Conservation (phyloP, 2,113 vertebrate species). For the Stomatorhinus ivindoensis region DNA sequence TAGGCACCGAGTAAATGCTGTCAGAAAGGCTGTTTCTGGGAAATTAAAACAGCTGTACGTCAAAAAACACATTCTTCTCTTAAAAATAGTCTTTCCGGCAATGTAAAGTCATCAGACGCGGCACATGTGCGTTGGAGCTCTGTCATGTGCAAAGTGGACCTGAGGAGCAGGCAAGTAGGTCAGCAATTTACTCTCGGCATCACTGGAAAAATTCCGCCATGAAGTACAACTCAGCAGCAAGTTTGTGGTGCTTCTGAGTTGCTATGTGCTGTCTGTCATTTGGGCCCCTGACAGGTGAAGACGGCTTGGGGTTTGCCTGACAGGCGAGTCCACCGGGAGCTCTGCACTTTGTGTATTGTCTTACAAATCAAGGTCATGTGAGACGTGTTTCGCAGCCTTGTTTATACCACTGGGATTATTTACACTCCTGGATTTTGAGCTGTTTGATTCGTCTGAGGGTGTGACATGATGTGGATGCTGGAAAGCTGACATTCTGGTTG, state of each 20-base stretch:
- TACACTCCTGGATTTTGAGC: background rate
- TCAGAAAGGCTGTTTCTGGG: background rate
- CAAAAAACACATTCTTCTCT: background rate
- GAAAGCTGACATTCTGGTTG: conserved; percentile 8
- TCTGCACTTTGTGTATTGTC: background rate
- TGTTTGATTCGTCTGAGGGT: background rate
- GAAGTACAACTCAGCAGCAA: background rate
- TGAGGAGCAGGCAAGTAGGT: background rate
- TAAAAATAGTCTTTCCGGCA: background rate
- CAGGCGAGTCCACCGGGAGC: background rate
- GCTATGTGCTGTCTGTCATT: background rate
- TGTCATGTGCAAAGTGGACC: background rate
- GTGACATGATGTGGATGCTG: background rate
- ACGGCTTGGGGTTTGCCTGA: background rate
- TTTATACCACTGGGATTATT: background rate
- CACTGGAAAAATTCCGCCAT: background rate
- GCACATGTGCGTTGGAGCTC: background rate
- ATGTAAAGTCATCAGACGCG: background rate
- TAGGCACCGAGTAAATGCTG: background rate
- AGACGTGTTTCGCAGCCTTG: background rate
- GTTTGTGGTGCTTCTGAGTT: background rate
- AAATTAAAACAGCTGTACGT: background rate
- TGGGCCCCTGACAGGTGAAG: background rate
- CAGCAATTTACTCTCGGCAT: background rate
- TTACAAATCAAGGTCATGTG: background rate